Percentiles rank a stretch among this genome's conserved stretches.
Conservation (phyloP, 2,888 invertebrate genomes). For the Perizoma flavofasciatum region DNA sequence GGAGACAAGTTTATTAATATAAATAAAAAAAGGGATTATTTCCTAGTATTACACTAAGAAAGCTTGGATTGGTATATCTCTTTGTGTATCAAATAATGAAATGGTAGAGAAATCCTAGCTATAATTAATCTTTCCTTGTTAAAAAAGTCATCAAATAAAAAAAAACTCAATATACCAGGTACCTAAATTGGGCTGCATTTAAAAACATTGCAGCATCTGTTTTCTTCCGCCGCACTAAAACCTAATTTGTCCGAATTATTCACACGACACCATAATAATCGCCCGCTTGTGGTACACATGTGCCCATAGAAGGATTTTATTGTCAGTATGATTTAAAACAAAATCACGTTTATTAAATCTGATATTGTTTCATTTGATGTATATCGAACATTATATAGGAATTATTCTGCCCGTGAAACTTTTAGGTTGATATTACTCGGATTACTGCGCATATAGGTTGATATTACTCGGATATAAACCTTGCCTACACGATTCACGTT, state of each 20-base stretch:
- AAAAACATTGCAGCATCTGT: slow-evolving; percentile 29
- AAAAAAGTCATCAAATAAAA: no score
- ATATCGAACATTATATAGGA: background rate
- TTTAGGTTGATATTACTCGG: no score
- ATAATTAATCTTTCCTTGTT: no score
- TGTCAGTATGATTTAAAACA: no score
- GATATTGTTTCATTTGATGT: background rate
- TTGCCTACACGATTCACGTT: slow-evolving; percentile 1
- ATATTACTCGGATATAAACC: no score
- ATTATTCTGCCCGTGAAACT: no score
- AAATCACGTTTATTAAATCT: slow-evolving; percentile 15
- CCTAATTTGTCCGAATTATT: slow-evolving; percentile 44
- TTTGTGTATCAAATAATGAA: background rate
- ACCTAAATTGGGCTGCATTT: background rate
- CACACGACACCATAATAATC: slow-evolving; percentile 32
- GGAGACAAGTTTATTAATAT: slow-evolving; percentile 15
- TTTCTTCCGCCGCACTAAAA: slow-evolving; percentile 32
- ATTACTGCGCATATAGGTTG: no score
- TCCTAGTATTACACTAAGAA: background rate
- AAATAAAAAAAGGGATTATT: slow-evolving; percentile 12
- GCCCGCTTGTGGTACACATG: slow-evolving; percentile 35
- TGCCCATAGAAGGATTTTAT: slow-evolving; percentile 34
- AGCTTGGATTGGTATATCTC: background rate
- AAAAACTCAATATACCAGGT: background rate
- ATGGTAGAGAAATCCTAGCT: no score